Evolutionary conservation across 1,140 invertebrate species (phyloP).

Genomic region (Fopius arisanus): DNA sequence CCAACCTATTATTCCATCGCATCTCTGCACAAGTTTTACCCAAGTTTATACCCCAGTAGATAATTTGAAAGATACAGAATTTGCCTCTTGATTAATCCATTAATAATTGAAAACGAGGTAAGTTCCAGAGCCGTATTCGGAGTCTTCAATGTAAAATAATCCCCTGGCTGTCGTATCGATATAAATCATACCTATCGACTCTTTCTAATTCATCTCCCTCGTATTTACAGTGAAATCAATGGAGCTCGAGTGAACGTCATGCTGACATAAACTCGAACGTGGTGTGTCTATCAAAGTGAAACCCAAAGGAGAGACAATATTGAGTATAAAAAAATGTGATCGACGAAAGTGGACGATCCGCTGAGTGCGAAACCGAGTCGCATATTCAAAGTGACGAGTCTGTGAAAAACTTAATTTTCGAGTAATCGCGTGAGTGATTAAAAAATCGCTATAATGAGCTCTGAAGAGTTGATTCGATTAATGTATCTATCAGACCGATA

Average conservation of each 20-base stretch:
- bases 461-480: slow-evolving; percentile 27
- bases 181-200: background rate
- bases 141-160: slow-evolving; percentile 39
- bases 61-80: slow-evolving; percentile 17
- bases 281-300: slow-evolving; percentile 40
- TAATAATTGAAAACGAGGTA: slow-evolving; percentile 39
- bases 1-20: background rate
- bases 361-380: background rate
- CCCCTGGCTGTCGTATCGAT: slow-evolving; percentile 31
- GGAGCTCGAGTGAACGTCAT: slow-evolving; percentile 36
- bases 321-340: slow-evolving; percentile 10
- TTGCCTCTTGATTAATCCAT: slow-evolving; percentile 8
- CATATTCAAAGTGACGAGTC: background rate
- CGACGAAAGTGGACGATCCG: background rate
- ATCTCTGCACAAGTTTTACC: background rate
- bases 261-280: slow-evolving; percentile 49
- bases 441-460: slow-evolving; percentile 13
- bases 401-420: background rate
- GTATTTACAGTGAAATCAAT: slow-evolving; percentile 58
- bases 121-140: slow-evolving; percentile 48
- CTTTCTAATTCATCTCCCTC: background rate
- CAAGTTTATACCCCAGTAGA: slow-evolving; percentile 13
- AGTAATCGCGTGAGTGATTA: slow-evolving; percentile 24
- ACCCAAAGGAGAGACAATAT: background rate
- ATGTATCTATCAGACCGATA: slow-evolving; percentile 10